phyloP scores from a whole-genome alignment of 2,888 invertebrate species.

The Ptilodon capucinus region DNA sequence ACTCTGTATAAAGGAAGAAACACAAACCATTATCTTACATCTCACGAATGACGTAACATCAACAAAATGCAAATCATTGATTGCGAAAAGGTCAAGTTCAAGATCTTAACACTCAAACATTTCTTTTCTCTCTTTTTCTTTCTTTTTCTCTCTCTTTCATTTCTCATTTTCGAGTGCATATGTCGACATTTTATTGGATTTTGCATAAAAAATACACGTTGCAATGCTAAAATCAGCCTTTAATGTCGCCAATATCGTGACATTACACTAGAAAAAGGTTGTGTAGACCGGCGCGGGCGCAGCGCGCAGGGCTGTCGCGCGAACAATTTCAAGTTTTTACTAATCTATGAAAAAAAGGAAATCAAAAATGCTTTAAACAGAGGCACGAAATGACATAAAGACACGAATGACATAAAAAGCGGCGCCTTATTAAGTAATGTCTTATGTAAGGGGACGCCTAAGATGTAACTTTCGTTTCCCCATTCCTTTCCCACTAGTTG shows the following conservation, averaged over 20 bases:
- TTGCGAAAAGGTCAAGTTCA: constrained; percentile 26
- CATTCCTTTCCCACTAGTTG: too few species aligned
- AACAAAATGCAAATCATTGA: background rate
- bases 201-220: constrained; percentile 2
- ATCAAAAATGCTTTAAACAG: background rate
- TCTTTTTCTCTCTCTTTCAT: too few species aligned
- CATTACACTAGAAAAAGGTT: constrained; percentile 21
- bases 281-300: constrained; percentile 25
- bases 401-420: too few species aligned
- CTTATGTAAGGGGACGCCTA: too few species aligned
- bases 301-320: constrained; percentile 7
- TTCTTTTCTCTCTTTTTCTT: too few species aligned
- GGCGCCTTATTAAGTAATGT: too few species aligned
- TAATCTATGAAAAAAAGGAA: background rate
- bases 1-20: background rate
- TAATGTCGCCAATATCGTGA: constrained; percentile 21
- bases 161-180: too few species aligned
- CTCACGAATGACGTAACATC: background rate
- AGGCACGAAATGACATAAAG: too few species aligned
- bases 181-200: background rate
- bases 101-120: constrained; percentile 1
- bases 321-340: too few species aligned
- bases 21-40: background rate
- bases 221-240: constrained; percentile 15
- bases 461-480: too few species aligned